Percentiles rank a stretch among this genome's conserved stretches.
Conservation (phyloP, 2,113 vertebrate species). For the Hippocampus mohnikei region DNA sequence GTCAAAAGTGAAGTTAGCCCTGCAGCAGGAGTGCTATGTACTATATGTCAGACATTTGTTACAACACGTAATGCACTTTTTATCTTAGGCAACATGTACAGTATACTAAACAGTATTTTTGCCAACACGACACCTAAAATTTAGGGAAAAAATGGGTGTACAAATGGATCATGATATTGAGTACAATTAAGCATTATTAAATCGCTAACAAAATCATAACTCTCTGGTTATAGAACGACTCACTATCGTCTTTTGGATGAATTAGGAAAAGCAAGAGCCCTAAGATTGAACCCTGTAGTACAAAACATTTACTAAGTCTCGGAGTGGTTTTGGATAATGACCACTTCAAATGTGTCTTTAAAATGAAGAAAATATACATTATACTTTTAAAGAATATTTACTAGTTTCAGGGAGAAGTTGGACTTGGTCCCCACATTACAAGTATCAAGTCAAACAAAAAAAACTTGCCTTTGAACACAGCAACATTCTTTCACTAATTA, state of each 20-base stretch:
- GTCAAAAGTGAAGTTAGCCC: neutral
- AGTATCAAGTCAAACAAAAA: neutral
- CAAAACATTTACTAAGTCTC: too few relatives aligned
- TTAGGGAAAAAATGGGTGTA: neutral
- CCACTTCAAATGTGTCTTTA: neutral
- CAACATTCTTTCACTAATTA: constrained; percentile 15
- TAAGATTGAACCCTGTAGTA: too few relatives aligned
- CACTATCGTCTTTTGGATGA: too few relatives aligned
- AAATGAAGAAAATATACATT: neutral
- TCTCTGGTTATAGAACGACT: neutral
- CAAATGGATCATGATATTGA: neutral
- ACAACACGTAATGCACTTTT: neutral
- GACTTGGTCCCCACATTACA: neutral
- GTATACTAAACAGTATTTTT: neutral
- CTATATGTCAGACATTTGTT: neutral
- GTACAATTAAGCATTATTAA: neutral
- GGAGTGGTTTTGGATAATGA: neutral
- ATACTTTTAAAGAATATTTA: neutral
- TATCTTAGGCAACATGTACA: neutral
- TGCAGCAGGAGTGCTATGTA: neutral
- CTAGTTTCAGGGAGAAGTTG: neutral
- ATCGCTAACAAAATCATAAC: neutral
- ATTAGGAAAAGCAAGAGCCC: too few relatives aligned
- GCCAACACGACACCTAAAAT: neutral
- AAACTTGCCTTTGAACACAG: neutral